Evolutionary conservation across 2,888 invertebrate genomes (phyloP).

Genomic region (Conomelus anceps): DNA sequence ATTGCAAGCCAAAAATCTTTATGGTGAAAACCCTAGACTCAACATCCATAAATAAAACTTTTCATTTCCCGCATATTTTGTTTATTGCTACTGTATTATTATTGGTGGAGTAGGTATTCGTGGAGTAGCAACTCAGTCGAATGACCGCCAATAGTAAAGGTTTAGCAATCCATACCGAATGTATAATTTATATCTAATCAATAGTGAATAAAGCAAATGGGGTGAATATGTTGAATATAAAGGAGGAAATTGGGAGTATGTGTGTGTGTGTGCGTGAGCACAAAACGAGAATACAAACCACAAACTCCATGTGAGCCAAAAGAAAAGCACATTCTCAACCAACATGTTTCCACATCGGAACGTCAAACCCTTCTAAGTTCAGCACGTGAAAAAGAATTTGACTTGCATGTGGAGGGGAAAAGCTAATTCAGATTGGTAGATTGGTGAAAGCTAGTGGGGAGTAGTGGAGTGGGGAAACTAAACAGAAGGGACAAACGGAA

Average conservation of each 20-base stretch:
- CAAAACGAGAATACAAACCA: not conserved
- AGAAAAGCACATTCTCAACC: slow-evolving; percentile 5
- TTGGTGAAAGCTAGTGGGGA: not conserved
- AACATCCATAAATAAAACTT: not conserved
- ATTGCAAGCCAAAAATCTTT: no score
- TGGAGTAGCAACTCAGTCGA: not conserved
- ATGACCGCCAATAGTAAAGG: not conserved
- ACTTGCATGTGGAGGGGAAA: not conserved
- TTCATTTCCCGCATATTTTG: not conserved
- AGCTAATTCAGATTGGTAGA: not conserved
- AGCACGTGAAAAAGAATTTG: not conserved
- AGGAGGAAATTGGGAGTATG: not conserved
- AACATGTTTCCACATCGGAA: not conserved
- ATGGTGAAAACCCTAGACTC: no score
- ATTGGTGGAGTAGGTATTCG: not conserved
- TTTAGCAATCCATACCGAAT: slow-evolving; percentile 2
- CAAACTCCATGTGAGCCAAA: slow-evolving; percentile 8
- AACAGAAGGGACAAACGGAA: not conserved
- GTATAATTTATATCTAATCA: not conserved
- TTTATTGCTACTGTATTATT: no score
- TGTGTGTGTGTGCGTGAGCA: not conserved
- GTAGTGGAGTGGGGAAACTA: not conserved
- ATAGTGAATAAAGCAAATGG: not conserved
- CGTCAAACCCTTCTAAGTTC: not conserved
- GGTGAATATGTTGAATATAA: slow-evolving; percentile 3